Percentiles rank a stretch among this genome's conserved stretches.
Evolutionary conservation across 2,888 invertebrate species (phyloP).

Genomic region (Metopia argyrocephala): DNA sequence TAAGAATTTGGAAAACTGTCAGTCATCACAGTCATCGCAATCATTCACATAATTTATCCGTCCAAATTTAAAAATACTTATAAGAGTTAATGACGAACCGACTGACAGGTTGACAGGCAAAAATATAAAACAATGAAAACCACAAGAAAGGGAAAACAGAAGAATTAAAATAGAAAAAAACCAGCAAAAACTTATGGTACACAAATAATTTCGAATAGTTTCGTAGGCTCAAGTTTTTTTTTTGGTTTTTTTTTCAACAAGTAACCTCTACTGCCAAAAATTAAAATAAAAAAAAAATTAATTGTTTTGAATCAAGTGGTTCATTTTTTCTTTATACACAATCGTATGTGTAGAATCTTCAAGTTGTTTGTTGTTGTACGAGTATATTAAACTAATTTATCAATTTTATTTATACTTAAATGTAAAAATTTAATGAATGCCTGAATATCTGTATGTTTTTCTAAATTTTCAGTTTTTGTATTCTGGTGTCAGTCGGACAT

Average conservation of each 20-base stretch:
- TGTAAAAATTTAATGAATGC: too few species aligned
- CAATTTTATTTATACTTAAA: too few species aligned
- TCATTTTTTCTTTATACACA: background rate
- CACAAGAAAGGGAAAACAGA: constrained; percentile 8
- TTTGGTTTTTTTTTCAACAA: background rate
- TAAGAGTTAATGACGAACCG: constrained; percentile 53
- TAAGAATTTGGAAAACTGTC: constrained; percentile 29
- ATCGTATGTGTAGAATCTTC: background rate
- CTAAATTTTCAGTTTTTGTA: too few species aligned
- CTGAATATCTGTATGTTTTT: background rate
- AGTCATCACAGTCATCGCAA: constrained; percentile 39
- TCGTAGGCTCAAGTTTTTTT: background rate
- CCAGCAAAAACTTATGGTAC: background rate
- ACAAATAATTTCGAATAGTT: background rate
- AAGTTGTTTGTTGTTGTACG: background rate
- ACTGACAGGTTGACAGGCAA: constrained; percentile 54
- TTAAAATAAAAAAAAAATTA: background rate
- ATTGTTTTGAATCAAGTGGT: background rate
- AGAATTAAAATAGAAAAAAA: background rate
- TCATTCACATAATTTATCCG: background rate
- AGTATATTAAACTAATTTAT: too few species aligned
- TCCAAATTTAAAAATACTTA: constrained; percentile 10
- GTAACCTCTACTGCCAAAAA: background rate
- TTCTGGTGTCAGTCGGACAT: constrained; percentile 15
- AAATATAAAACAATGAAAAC: constrained; percentile 1